Conservation (phyloP, 2,888 invertebrate species). For the Chloroclysta siterata region DNA sequence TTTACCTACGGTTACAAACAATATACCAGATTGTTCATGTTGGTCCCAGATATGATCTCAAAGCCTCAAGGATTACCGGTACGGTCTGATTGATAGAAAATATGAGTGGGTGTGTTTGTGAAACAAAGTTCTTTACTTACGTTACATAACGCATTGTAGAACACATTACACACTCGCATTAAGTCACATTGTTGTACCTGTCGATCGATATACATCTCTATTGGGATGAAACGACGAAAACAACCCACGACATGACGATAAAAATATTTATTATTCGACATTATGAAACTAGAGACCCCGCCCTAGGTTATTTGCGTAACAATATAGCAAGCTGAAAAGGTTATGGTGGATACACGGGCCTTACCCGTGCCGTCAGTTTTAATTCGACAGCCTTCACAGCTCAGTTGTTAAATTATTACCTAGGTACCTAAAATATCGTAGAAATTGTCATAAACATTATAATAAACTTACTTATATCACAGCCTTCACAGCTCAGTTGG, state of each 20-base stretch:
- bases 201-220: slow-evolving; percentile 39
- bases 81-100: slow-evolving; percentile 33
- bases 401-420: too few species aligned
- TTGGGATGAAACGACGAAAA: slow-evolving; percentile 32
- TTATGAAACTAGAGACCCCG: slow-evolving; percentile 29
- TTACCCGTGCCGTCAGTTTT: too few species aligned
- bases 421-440: too few species aligned
- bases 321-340: slow-evolving; percentile 29
- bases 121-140: slow-evolving; percentile 22
- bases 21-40: neutral
- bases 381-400: too few species aligned
- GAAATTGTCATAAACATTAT: too few species aligned
- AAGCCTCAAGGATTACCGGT: slow-evolving; percentile 28
- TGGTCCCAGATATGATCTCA: slow-evolving; percentile 14
- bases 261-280: slow-evolving; percentile 8
- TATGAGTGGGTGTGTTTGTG: slow-evolving; percentile 34
- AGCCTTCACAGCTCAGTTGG: too few species aligned
- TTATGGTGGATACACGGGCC: neutral
- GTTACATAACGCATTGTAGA: slow-evolving; percentile 40
- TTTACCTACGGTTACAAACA: neutral
- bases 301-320: slow-evolving; percentile 40
- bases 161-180: slow-evolving; percentile 33
- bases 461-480: too few species aligned
- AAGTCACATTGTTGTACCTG: slow-evolving; percentile 35
- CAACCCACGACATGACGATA: slow-evolving; percentile 36